phyloP scores from a whole-genome alignment of 1,140 invertebrate species.

The Saccostrea glomerata region DNA sequence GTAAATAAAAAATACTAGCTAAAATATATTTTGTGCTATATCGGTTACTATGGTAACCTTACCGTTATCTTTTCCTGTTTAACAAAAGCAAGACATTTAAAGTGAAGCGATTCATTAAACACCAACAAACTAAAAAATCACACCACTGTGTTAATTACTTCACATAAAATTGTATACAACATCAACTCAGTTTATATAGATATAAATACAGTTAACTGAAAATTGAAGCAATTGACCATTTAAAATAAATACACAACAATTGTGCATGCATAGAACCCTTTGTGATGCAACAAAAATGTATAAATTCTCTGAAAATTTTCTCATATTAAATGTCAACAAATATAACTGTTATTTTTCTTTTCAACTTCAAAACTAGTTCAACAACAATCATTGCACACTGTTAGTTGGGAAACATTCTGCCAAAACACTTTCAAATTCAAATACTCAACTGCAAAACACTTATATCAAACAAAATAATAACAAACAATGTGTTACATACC shows the following conservation, averaged over 20 bases:
- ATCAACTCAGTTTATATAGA: too few relatives aligned
- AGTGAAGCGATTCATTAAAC: not conserved
- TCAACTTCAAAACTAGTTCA: not conserved
- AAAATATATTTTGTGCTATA: not conserved
- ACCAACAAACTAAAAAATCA: too few relatives aligned
- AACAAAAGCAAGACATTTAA: slow-evolving; percentile 20
- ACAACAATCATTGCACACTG: not conserved
- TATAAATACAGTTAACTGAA: too few relatives aligned
- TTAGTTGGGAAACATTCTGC: not conserved
- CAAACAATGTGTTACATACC: slow-evolving; percentile 59
- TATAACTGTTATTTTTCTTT: not conserved
- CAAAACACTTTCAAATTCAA: not conserved
- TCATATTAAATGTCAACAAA: not conserved
- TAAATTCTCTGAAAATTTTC: too few relatives aligned
- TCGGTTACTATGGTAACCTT: slow-evolving; percentile 33
- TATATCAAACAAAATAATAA: not conserved
- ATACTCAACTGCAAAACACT: not conserved
- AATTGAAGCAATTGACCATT: too few relatives aligned
- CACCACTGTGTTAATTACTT: too few relatives aligned
- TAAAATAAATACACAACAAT: too few relatives aligned
- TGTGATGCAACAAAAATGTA: too few relatives aligned
- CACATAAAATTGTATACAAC: too few relatives aligned
- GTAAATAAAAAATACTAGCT: not conserved
- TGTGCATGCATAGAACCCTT: too few relatives aligned
- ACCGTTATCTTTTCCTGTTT: slow-evolving; percentile 29